Conservation (phyloP, 2,888 invertebrate species). For the Stenotaenia linearis region DNA sequence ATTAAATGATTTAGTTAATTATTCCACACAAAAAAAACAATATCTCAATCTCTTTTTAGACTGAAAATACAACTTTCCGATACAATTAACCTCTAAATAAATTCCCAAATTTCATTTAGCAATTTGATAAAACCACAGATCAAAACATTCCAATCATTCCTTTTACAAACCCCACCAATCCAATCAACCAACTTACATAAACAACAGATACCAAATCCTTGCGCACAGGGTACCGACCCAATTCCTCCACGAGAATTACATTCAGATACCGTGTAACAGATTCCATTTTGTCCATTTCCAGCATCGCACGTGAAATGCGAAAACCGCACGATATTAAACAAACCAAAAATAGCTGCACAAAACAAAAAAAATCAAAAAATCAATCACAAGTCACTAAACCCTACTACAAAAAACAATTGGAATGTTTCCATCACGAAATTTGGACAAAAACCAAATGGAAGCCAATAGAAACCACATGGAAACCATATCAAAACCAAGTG, state of each 20-base stretch:
- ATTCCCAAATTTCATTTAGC: no score
- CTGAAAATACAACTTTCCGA: no score
- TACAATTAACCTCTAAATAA: no score
- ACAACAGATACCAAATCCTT: conserved; percentile 71
- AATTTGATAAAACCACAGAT: no score
- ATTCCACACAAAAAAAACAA: neutral
- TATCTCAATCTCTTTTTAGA: no score
- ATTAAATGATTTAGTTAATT: neutral
- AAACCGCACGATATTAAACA: conserved; percentile 74
- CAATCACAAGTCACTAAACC: neutral
- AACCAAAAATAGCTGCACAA: conserved; percentile 35
- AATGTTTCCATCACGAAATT: no score
- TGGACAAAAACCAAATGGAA: no score
- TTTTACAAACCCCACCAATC: no score
- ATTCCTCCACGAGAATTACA: conserved; percentile 66
- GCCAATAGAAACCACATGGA: no score
- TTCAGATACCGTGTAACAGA: conserved; percentile 66
- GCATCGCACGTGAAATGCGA: conserved; percentile 67
- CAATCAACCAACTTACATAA: conserved; percentile 69
- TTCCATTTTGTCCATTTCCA: conserved; percentile 72
- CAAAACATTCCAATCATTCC: no score
- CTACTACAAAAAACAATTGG: no score
- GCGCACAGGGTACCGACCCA: conserved; percentile 71
- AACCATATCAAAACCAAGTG: no score
- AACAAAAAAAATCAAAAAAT: neutral